These are phyloP conservation scores for Geotrypetes seraphini DNA, from an alignment of 2,797 vertebrate species.

Conservation along the genomic window DNA sequence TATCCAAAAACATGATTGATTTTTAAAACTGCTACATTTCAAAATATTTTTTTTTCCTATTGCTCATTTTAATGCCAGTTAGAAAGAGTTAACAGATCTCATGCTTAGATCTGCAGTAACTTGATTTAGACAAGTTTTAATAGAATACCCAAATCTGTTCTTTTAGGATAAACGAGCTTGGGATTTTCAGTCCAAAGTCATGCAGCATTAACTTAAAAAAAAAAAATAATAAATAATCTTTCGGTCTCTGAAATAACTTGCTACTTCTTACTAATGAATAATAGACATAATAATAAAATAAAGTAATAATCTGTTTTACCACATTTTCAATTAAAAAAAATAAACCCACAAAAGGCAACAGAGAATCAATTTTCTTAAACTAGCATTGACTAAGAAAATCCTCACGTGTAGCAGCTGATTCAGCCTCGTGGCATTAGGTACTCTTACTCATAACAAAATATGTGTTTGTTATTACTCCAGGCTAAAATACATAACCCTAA, in stretches of 20 bases:
- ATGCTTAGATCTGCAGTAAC: no score
- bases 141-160: background rate
- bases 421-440: slow-evolving; percentile 26
- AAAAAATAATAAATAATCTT: slow-evolving; percentile 8
- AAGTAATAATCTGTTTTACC: slow-evolving; percentile 1
- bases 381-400: slow-evolving; percentile 27
- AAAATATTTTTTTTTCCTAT: no score
- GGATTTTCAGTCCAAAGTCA: slow-evolving; percentile 38
- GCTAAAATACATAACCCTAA: slow-evolving; percentile 31
- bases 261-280: background rate
- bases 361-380: slow-evolving; percentile 30
- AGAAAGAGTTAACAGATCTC: no score
- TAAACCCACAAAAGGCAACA: slow-evolving; percentile 35
- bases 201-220: slow-evolving; percentile 12
- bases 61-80: no score
- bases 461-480: slow-evolving; percentile 17
- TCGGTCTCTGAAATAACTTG: background rate
- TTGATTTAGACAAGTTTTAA: slow-evolving; percentile 17
- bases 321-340: slow-evolving; percentile 27
- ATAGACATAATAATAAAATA: slow-evolving; percentile 6
- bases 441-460: slow-evolving; percentile 16
- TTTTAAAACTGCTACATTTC: no score
- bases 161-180: slow-evolving; percentile 27
- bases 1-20: no score
- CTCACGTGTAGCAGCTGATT: slow-evolving; percentile 16